Conservation (phyloP, 2,888 invertebrate genomes). For the Drosophila mercatorum region DNA sequence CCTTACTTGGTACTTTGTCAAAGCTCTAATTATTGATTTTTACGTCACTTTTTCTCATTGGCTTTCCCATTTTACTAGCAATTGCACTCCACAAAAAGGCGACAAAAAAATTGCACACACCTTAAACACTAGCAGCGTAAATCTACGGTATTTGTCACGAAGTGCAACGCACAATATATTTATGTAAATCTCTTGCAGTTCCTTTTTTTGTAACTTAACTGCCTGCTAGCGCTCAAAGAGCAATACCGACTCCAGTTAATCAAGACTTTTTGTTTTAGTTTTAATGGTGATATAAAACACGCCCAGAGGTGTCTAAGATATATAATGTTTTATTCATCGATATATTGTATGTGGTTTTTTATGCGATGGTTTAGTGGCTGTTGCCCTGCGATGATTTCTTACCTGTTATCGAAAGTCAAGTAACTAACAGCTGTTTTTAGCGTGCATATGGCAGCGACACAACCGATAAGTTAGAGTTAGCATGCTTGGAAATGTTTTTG, state of each 20-base stretch:
- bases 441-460: too few relatives aligned
- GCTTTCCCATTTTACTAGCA: conserved; percentile 19
- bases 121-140: conserved; percentile 13
- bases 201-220: conserved; percentile 7
- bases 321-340: not conserved
- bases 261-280: conserved; percentile 28
- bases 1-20: conserved; percentile 49
- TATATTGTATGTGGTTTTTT: not conserved
- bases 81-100: conserved; percentile 33
- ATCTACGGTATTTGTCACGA: conserved; percentile 5
- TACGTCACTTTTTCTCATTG: conserved; percentile 47
- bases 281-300: conserved; percentile 37
- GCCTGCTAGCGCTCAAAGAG: conserved; percentile 8
- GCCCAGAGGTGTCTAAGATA: conserved; percentile 12
- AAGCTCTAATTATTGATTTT: conserved; percentile 69
- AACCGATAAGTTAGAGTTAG: too few relatives aligned
- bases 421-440: too few relatives aligned
- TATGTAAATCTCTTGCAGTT: conserved; percentile 1
- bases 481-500: too few relatives aligned
- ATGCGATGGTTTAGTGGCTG: not conserved
- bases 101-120: conserved; percentile 33
- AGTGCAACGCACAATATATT: conserved; percentile 10
- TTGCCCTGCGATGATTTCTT: too few relatives aligned
- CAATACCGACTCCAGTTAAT: conserved; percentile 32
- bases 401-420: too few relatives aligned